These are phyloP conservation scores for Thera obeliscata DNA, from an alignment of 2,888 invertebrate species.

Conservation along the genomic window DNA sequence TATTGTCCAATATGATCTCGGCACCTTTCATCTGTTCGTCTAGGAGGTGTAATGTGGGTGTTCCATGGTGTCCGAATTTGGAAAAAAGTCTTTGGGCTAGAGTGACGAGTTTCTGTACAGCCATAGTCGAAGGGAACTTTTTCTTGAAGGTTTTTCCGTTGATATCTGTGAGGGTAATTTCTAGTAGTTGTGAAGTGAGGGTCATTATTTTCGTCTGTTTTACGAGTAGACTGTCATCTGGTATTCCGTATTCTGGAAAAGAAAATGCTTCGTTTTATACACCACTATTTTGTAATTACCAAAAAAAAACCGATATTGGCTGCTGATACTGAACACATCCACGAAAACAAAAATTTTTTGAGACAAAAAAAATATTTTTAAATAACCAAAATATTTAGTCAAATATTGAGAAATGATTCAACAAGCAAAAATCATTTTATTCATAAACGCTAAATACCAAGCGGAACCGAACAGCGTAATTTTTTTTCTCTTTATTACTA, in stretches of 20 bases:
- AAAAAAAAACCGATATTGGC: no score
- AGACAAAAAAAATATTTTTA: no score
- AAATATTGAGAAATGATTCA: no score
- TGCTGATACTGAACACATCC: no score
- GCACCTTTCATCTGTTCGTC: constrained; percentile 86
- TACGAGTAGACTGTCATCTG: constrained; percentile 89
- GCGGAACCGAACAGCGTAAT: no score
- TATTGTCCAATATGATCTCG: constrained; percentile 91
- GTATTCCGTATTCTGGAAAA: constrained; percentile 90
- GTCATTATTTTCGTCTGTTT: constrained; percentile 80
- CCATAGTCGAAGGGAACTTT: constrained; percentile 90
- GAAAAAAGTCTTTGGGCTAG: constrained; percentile 91
- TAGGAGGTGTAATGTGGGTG: constrained; percentile 77
- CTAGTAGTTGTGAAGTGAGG: constrained; percentile 88
- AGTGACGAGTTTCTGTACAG: constrained; percentile 92
- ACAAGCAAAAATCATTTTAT: no score
- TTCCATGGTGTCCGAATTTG: constrained; percentile 61
- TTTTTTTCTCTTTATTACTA: no score
- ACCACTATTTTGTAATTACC: no score
- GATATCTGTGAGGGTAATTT: constrained; percentile 80
- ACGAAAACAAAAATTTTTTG: no score
- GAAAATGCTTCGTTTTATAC: no score
- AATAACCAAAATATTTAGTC: no score
- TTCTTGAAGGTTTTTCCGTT: constrained; percentile 86
- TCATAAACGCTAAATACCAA: no score